phyloP scores from a whole-genome alignment of 1,140 invertebrate species.

The Drosophila quadrilineata region DNA sequence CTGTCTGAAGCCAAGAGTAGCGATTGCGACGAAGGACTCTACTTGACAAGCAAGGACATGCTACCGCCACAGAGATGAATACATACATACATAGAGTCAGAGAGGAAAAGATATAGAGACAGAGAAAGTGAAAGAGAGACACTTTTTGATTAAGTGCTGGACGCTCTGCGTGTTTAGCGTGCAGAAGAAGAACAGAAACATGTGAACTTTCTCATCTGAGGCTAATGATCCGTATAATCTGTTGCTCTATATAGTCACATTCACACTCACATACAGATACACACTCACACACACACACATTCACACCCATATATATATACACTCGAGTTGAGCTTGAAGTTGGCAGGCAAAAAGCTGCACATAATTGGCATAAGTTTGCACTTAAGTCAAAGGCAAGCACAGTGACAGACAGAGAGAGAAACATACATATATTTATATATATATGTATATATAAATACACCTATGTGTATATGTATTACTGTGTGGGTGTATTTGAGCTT shows the following conservation, averaged over 20 bases:
- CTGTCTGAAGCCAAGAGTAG: too few species aligned
- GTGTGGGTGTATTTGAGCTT: conserved; percentile 27
- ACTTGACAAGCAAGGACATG: conserved; percentile 32
- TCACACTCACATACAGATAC: background rate
- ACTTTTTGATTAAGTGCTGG: conserved; percentile 79
- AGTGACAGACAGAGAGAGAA: background rate
- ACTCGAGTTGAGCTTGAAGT: background rate
- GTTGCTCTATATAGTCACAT: conserved; percentile 1
- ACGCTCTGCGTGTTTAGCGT: conserved; percentile 46
- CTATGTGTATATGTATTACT: too few species aligned
- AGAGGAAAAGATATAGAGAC: background rate
- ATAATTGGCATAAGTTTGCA: conserved; percentile 79
- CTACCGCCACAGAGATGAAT: background rate
- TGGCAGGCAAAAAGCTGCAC: conserved; percentile 52
- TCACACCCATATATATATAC: background rate
- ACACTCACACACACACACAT: background rate
- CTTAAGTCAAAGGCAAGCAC: conserved; percentile 63
- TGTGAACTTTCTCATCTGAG: conserved; percentile 77
- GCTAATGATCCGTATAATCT: conserved; percentile 78
- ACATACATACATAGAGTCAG: background rate
- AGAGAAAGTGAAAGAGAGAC: too few species aligned
- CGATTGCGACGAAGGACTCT: too few species aligned
- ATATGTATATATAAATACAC: too few species aligned
- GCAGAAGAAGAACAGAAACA: conserved; percentile 41
- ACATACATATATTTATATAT: conserved; percentile 3